These are phyloP conservation scores for Drosophila saltans DNA, from an alignment of 1,140 invertebrate genomes.

Conservation along the genomic window DNA sequence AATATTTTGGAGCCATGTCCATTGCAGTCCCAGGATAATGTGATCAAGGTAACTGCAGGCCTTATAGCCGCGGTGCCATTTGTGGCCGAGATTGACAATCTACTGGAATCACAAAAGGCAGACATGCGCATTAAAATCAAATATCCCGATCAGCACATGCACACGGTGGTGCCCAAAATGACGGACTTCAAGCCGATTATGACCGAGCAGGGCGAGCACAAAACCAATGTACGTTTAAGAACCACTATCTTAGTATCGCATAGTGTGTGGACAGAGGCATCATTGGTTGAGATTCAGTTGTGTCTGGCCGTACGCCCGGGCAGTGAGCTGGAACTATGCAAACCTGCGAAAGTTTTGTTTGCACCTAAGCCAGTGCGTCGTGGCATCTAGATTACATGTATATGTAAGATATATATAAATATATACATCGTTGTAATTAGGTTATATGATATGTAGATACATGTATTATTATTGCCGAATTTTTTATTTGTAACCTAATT, in stretches of 20 bases:
- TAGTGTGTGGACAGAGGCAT: constrained; percentile 94
- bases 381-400: constrained; percentile 85
- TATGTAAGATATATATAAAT: neutral
- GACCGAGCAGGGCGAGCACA: constrained; percentile 77
- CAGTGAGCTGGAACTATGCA: constrained; percentile 92
- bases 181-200: constrained; percentile 86
- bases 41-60: constrained; percentile 96
- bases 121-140: constrained; percentile 92
- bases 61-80: constrained; percentile 93
- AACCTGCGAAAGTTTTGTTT: constrained; percentile 94
- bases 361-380: constrained; percentile 94
- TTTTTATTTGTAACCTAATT: too few species aligned
- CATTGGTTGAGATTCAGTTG: constrained; percentile 93
- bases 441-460: too few species aligned
- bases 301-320: constrained; percentile 88
- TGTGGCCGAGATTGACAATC: constrained; percentile 92
- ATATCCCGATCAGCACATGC: constrained; percentile 95
- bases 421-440: too few species aligned
- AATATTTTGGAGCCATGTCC: constrained; percentile 93
- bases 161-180: constrained; percentile 90
- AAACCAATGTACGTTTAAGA: constrained; percentile 89
- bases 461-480: too few species aligned
- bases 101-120: constrained; percentile 87
- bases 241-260: constrained; percentile 91
- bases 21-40: constrained; percentile 89